These are phyloP conservation scores for Gavialis gangeticus DNA, from an alignment of 2,113 vertebrate genomes.

Conservation along the genomic window DNA sequence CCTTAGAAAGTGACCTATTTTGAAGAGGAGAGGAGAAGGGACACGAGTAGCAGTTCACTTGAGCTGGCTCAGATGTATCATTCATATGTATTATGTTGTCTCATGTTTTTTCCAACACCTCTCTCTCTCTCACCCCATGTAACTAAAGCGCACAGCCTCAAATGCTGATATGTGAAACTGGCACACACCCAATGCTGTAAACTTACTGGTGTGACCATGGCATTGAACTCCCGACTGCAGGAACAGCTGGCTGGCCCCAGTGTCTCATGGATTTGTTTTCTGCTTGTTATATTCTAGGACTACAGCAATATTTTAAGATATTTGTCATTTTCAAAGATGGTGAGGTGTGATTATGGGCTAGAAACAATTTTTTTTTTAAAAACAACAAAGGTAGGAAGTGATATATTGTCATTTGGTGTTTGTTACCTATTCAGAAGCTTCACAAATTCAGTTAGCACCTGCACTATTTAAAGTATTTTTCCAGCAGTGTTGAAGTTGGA, in stretches of 20 bases:
- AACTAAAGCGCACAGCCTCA: background rate
- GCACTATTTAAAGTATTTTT: constrained; percentile 3
- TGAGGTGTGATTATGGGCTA: background rate
- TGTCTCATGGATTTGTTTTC: background rate
- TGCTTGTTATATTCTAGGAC: background rate
- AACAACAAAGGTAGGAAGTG: background rate
- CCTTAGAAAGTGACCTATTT: constrained; percentile 32
- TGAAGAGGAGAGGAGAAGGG: background rate
- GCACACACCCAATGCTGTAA: background rate
- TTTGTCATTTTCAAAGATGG: background rate
- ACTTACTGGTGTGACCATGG: background rate
- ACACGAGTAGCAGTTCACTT: background rate
- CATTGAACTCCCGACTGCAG: background rate
- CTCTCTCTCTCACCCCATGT: background rate
- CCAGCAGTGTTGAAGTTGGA: background rate
- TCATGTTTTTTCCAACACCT: background rate
- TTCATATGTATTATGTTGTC: accelerated
- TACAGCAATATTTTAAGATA: background rate
- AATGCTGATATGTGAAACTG: background rate
- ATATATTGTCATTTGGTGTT: background rate
- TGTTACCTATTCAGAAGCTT: background rate
- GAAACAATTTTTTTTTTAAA: background rate
- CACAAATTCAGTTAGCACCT: constrained; percentile 15
- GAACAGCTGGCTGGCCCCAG: background rate
- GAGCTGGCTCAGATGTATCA: background rate